phyloP scores from a whole-genome alignment of 2,888 invertebrate genomes.

The Meghimatium bilineatum region DNA sequence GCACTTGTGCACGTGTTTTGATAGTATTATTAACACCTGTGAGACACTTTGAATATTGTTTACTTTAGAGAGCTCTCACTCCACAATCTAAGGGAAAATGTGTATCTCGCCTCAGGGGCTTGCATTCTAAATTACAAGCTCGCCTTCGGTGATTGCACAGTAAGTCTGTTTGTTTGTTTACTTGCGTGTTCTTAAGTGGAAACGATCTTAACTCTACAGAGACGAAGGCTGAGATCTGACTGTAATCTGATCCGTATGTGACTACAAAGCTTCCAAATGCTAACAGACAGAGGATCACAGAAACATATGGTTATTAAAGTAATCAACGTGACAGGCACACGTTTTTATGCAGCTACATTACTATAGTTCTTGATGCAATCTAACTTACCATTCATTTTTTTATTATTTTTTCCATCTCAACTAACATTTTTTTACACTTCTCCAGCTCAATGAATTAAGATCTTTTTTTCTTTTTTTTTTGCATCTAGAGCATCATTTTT shows the following conservation, averaged over 20 bases:
- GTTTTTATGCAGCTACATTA: background rate
- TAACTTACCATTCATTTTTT: no score
- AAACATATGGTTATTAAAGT: background rate
- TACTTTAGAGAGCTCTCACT: slow-evolving; percentile 13
- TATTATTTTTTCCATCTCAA: no score
- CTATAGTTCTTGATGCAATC: no score
- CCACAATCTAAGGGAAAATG: background rate
- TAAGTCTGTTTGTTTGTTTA: slow-evolving; percentile 16
- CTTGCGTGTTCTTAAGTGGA: background rate
- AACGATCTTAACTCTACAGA: background rate
- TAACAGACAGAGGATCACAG: background rate
- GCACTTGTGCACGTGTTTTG: slow-evolving; percentile 47
- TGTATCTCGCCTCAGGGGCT: background rate
- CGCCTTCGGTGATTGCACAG: background rate
- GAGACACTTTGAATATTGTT: slow-evolving; percentile 34
- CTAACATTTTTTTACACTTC: no score
- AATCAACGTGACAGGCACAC: background rate
- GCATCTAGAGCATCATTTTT: no score
- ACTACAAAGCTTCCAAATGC: background rate
- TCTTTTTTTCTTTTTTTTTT: no score
- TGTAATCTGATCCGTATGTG: background rate
- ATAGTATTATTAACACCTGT: slow-evolving; percentile 41
- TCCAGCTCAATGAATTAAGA: no score
- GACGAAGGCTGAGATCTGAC: no score
- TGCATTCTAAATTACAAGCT: slow-evolving; percentile 4